Evolutionary conservation across 2,113 vertebrate genomes (phyloP).

Genomic region (Prochilodus magdalenae): DNA sequence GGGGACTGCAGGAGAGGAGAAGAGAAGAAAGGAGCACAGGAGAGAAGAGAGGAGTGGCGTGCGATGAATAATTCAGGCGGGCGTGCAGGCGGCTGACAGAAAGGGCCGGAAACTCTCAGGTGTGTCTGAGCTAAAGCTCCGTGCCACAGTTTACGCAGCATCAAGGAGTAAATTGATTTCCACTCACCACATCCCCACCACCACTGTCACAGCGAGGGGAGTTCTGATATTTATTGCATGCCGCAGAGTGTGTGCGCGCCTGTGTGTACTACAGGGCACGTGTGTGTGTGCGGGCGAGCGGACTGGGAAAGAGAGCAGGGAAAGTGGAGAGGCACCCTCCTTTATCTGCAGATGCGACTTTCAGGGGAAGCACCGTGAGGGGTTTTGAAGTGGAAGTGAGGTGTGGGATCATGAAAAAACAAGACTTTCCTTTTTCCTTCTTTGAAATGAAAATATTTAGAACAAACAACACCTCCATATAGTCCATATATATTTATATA

Average conservation of each 20-base stretch:
- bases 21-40: neutral
- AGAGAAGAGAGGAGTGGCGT: neutral
- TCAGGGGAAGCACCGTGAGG: neutral
- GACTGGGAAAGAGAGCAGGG: neutral
- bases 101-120: conserved; percentile 42
- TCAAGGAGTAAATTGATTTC: conserved; percentile 60
- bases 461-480: no score
- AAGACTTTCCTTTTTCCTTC: no score
- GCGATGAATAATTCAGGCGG: conserved; percentile 57
- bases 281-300: conserved; percentile 17
- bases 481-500: no score
- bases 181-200: conserved; percentile 32
- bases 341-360: conserved; percentile 22
- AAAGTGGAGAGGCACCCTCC: conserved; percentile 27
- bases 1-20: conserved; percentile 24
- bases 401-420: no score
- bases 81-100: conserved; percentile 26
- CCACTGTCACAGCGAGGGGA: conserved; percentile 29
- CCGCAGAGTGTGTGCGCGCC: conserved; percentile 13
- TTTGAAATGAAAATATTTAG: no score
- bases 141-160: conserved; percentile 57
- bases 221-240: conserved; percentile 51
- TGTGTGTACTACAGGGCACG: conserved; percentile 10
- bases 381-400: neutral
- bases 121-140: conserved; percentile 29